Evolutionary conservation across 2,113 vertebrate genomes (phyloP), one percentile per base, ranked within the genome.

Genomic region (Anseranas semipalmata): DNA sequence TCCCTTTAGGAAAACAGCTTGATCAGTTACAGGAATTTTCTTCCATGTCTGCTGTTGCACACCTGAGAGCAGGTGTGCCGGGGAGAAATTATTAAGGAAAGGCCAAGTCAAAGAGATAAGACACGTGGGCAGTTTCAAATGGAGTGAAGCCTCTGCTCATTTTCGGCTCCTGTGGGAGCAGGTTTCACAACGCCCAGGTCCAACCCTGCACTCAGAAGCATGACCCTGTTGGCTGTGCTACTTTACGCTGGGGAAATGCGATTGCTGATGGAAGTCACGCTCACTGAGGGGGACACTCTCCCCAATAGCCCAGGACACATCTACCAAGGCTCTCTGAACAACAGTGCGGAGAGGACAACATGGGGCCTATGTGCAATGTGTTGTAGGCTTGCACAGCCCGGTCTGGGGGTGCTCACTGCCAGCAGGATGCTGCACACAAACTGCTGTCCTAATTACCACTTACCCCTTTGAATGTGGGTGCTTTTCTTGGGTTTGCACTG

Each of bases 391-490:
- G 21, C 14, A 30, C 72, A 68, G 11, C 7, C 35, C 18, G 25
- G 4, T 4, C 43, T 6, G 4, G 12, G 10, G 20, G 59, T 41
- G 22, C 48, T 84, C 15, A 17, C 3, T 20, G 63, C 53, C 30
- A 76, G 45, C 37, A 66, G 59, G 7, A 30, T 21, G 7, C 33
- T 56, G 52, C 30, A 16, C 30, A 17, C 30, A 22, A 45, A 35
- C 25, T 7, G 35, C 2, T 35, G 55, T 53, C 55, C 28, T 10
- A 14, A 39, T 5, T 11, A 14, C 9, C 56, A 10, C 7, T 15
- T 55, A 59, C 35, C 39, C 16, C 50, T 32, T 24, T 17, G 56
- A 19, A 35, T 0, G 0, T 7, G 4, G 20, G 20, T 56, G 46
- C 22, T 6, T 45, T 62, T 35, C 35, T 41, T 28, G 0, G 1